These are phyloP conservation scores for Notospermus geniculatus DNA, from an alignment of 1,140 invertebrate species.

Conservation along the genomic window DNA sequence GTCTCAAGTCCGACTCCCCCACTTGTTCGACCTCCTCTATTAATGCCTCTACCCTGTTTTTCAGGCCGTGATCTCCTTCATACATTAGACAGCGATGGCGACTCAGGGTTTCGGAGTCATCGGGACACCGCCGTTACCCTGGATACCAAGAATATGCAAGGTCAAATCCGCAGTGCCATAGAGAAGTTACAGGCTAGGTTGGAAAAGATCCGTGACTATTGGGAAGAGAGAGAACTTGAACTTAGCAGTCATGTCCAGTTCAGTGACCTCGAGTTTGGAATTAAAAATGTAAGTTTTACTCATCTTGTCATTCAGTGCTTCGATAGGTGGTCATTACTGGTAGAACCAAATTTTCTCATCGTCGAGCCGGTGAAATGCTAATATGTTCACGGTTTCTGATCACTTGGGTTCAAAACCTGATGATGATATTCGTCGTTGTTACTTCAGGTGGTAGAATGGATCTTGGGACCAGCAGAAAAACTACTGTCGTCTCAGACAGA, in stretches of 20 bases:
- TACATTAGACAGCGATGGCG: constrained; percentile 26
- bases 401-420: neutral
- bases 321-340: neutral
- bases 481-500: constrained; percentile 68
- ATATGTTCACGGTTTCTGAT: neutral
- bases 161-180: constrained; percentile 48
- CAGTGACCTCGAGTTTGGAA: constrained; percentile 39
- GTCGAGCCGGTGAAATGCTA: constrained; percentile 3
- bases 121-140: constrained; percentile 43
- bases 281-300: constrained; percentile 39
- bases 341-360: neutral
- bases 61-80: constrained; percentile 51
- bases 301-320: neutral
- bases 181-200: constrained; percentile 48
- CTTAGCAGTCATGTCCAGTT: constrained; percentile 58
- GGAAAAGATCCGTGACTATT: constrained; percentile 39
- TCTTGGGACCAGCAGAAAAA: constrained; percentile 71
- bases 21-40: no score
- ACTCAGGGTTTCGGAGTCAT: constrained; percentile 34
- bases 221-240: constrained; percentile 59
- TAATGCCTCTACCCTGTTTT: no score
- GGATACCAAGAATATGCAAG: constrained; percentile 52
- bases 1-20: no score
- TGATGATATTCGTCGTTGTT: neutral
- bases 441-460: constrained; percentile 70